Conservation (phyloP, 2,113 vertebrate species). For the Calypte anna region DNA sequence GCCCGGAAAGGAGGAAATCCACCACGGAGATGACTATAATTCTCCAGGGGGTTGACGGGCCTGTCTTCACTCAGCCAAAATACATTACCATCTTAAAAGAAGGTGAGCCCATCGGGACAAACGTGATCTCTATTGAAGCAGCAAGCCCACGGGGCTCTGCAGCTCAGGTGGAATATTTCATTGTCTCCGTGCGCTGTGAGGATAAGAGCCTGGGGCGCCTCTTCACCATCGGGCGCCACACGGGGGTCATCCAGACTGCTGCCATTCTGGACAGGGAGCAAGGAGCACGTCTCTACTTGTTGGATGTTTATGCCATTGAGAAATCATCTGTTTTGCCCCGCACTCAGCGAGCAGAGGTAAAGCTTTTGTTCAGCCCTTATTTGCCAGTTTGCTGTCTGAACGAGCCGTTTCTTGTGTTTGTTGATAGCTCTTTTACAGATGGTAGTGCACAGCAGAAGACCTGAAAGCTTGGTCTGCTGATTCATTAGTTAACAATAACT, state of each 20-base stretch:
- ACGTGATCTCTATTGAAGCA: conserved; percentile 92
- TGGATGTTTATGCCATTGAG: conserved; percentile 97
- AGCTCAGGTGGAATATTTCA: conserved; percentile 92
- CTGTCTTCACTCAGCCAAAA: conserved; percentile 94
- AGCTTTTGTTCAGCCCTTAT: conserved; percentile 26
- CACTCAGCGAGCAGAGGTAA: conserved; percentile 94
- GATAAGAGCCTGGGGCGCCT: conserved; percentile 89
- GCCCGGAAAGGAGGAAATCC: conserved; percentile 86
- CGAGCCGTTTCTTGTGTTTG: conserved; percentile 14
- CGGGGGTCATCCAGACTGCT: conserved; percentile 91
- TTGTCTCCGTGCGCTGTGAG: conserved; percentile 88
- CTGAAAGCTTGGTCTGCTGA: background rate
- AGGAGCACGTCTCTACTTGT: conserved; percentile 89
- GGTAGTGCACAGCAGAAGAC: background rate
- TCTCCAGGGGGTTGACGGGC: conserved; percentile 89
- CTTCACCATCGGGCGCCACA: conserved; percentile 91
- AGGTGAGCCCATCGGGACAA: conserved; percentile 92
- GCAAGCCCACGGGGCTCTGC: conserved; percentile 84
- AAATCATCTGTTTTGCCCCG: conserved; percentile 85
- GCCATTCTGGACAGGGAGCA: conserved; percentile 94
- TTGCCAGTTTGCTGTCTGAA: conserved; percentile 32
- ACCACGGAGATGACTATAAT: conserved; percentile 92
- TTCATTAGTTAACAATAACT: background rate
- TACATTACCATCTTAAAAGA: conserved; percentile 96
- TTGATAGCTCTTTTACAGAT: conserved; percentile 50